These are phyloP conservation scores for Choristoneura rosaceana DNA, from an alignment of 2,888 invertebrate species.

Conservation along the genomic window DNA sequence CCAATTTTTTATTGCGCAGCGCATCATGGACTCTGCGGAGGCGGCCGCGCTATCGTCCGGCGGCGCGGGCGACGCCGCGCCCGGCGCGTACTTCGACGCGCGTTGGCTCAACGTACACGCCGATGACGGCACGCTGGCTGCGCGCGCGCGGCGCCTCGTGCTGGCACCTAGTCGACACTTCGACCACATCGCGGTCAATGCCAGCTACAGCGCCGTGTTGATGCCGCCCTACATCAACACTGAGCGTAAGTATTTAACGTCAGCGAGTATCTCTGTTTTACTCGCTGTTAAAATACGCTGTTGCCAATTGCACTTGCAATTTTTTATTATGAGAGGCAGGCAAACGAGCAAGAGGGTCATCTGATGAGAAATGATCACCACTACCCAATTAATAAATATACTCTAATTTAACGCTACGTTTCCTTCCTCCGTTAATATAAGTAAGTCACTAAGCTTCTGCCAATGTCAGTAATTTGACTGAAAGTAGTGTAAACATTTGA, in stretches of 20 bases:
- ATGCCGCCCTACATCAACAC: slow-evolving; percentile 93
- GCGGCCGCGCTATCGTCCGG: slow-evolving; percentile 90
- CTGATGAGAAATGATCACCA: too few relatives aligned
- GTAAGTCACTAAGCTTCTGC: too few relatives aligned
- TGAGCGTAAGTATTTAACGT: slow-evolving; percentile 77
- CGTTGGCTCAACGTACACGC: slow-evolving; percentile 92
- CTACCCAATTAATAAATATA: too few relatives aligned
- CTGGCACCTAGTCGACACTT: slow-evolving; percentile 93
- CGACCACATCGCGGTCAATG: slow-evolving; percentile 93
- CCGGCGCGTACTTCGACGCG: slow-evolving; percentile 91
- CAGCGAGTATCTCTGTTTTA: too few relatives aligned
- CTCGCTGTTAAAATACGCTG: too few relatives aligned
- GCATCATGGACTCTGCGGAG: slow-evolving; percentile 96
- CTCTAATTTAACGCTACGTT: too few relatives aligned
- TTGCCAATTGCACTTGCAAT: too few relatives aligned
- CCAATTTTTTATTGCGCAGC: slow-evolving; percentile 77
- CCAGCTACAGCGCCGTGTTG: slow-evolving; percentile 94
- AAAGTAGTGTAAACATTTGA: too few relatives aligned
- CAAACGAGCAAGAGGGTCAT: too few relatives aligned
- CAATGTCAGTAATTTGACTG: too few relatives aligned
- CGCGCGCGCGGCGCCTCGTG: slow-evolving; percentile 89
- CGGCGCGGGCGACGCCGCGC: slow-evolving; percentile 84
- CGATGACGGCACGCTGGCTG: slow-evolving; percentile 89
- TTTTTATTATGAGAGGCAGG: too few relatives aligned
- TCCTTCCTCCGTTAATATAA: too few relatives aligned